These are phyloP conservation scores for Porites rus DNA, from an alignment of 92 coral and sea anemone species.

Conservation along the genomic window DNA sequence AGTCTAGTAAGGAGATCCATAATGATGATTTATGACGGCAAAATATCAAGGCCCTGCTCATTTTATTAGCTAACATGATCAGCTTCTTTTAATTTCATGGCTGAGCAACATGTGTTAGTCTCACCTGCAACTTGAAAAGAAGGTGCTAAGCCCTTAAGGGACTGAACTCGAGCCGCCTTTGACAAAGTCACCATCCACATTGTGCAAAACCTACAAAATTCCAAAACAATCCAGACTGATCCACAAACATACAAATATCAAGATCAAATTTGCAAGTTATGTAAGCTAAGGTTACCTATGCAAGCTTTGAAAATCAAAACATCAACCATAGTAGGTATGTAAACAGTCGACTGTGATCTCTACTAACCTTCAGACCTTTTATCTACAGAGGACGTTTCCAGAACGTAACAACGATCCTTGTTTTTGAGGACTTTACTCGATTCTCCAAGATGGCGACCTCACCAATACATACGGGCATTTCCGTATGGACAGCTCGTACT, in stretches of 20 bases:
- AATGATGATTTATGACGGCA: too few relatives aligned
- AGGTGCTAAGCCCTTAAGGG: constrained; percentile 55
- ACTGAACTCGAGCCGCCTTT: constrained; percentile 66
- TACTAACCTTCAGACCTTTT: background rate
- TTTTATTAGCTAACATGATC: too few relatives aligned
- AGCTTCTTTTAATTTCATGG: too few relatives aligned
- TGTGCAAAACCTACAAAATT: constrained; percentile 23
- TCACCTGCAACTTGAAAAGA: constrained; percentile 77
- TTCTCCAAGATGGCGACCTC: constrained; percentile 31
- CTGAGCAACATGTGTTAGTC: background rate
- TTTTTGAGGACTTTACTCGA: background rate
- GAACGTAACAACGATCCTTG: background rate
- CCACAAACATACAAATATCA: background rate
- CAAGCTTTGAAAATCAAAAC: too few relatives aligned
- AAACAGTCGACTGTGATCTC: too few relatives aligned
- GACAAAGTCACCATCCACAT: constrained; percentile 84
- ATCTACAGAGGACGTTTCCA: background rate
- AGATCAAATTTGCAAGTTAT: background rate
- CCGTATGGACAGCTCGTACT: background rate
- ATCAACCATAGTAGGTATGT: background rate
- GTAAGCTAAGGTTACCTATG: background rate
- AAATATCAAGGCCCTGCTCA: too few relatives aligned
- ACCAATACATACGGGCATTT: constrained; percentile 15
- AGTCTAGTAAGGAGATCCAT: too few relatives aligned
- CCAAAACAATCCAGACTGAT: background rate